Percentiles rank a stretch among this genome's conserved stretches.
phyloP scores from a whole-genome alignment of 2,797 vertebrate species.

The Sebastes kiyomatsui region DNA sequence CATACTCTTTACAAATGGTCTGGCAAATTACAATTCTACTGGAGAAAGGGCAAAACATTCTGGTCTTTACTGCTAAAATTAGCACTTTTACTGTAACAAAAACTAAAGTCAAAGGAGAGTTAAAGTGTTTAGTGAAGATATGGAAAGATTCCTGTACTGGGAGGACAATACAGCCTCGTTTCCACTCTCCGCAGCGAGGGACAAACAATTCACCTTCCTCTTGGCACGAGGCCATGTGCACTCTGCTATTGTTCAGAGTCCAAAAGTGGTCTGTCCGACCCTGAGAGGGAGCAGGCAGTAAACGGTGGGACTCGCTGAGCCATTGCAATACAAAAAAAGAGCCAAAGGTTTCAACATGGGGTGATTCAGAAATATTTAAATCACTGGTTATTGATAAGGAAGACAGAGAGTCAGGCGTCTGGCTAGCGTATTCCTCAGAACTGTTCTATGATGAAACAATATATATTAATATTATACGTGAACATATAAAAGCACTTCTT shows the following conservation, averaged over 20 bases:
- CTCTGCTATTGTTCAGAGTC: conserved; percentile 72
- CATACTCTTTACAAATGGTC: not conserved
- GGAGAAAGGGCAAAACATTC: not conserved
- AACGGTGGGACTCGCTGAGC: conserved; percentile 52
- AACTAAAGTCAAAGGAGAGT: not conserved
- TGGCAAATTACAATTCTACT: not conserved
- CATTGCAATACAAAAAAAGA: conserved; percentile 25
- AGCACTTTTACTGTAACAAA: not conserved
- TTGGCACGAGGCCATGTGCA: conserved; percentile 70
- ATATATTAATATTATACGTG: conserved; percentile 48
- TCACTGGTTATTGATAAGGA: conserved; percentile 34
- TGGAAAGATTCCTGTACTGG: conserved; percentile 30
- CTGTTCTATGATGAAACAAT: conserved; percentile 41
- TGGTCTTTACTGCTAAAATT: not conserved
- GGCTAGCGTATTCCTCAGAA: conserved; percentile 1
- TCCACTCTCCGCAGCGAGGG: conserved; percentile 49
- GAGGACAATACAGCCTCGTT: conserved; percentile 68
- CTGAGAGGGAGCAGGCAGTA: conserved; percentile 45
- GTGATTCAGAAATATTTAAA: conserved; percentile 56
- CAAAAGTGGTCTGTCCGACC: conserved; percentile 67
- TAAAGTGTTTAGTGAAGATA: conserved; percentile 20
- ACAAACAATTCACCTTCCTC: conserved; percentile 78
- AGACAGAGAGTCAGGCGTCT: not conserved
- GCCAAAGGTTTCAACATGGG: conserved; percentile 56
- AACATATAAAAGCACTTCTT: conserved; percentile 13